phyloP scores from a whole-genome alignment of 2,888 invertebrate species.

The Apodemia duryi region DNA sequence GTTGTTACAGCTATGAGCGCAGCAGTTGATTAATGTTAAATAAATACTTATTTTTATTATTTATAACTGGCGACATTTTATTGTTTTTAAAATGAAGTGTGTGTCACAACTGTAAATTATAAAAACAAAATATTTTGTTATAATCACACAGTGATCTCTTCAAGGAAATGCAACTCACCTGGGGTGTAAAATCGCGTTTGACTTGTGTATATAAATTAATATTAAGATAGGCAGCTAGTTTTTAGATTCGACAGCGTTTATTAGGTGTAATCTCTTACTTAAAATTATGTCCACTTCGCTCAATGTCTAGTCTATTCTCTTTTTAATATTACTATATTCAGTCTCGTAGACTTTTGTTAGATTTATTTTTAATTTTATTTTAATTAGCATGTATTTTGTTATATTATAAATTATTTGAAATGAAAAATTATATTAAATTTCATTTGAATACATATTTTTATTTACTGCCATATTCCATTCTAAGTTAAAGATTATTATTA shows the following conservation, averaged over 20 bases:
- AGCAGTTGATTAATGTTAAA: slow-evolving; percentile 20
- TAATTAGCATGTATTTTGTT: slow-evolving; percentile 7
- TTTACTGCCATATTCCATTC: neutral
- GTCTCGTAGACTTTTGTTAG: slow-evolving; percentile 4
- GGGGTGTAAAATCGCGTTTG: neutral
- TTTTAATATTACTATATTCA: slow-evolving; percentile 5
- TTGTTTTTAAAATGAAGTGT: neutral
- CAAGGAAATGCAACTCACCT: neutral
- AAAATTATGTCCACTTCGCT: slow-evolving; percentile 37
- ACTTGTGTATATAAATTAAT: slow-evolving; percentile 24
- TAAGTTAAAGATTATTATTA: no score
- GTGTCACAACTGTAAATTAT: slow-evolving; percentile 13
- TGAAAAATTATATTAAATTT: slow-evolving; percentile 12
- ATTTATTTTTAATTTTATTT: neutral
- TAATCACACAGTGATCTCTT: slow-evolving; percentile 7
- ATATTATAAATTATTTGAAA: slow-evolving; percentile 9
- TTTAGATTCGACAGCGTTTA: slow-evolving; percentile 31
- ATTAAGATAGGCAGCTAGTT: slow-evolving; percentile 29
- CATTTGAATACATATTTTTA: slow-evolving; percentile 1
- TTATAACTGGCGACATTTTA: slow-evolving; percentile 11
- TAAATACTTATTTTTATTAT: slow-evolving; percentile 11
- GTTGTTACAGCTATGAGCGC: slow-evolving; percentile 52
- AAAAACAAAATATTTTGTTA: neutral
- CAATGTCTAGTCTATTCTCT: slow-evolving; percentile 58
- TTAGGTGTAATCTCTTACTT: slow-evolving; percentile 31